phyloP scores from a whole-genome alignment of 2,888 invertebrate genomes.

The Tyria jacobaeae region DNA sequence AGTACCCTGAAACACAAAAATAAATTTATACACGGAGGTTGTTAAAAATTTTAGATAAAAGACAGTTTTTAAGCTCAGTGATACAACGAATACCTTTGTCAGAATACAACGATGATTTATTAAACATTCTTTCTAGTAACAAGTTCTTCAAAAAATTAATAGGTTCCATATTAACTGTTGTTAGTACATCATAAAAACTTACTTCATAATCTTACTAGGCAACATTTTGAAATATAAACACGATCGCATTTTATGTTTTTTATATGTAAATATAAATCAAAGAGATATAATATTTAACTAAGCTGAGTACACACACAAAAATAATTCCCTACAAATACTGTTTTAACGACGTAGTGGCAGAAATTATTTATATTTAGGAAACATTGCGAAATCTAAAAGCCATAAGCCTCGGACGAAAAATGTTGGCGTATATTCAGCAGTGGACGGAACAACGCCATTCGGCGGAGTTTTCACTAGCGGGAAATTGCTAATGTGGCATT shows the following conservation, averaged over 20 bases:
- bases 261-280: slow-evolving; percentile 13
- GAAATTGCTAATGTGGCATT: slow-evolving; percentile 16
- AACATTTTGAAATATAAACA: not conserved
- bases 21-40: too few relatives aligned
- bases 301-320: slow-evolving; percentile 33
- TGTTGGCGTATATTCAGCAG: slow-evolving; percentile 68
- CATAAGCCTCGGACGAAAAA: slow-evolving; percentile 81
- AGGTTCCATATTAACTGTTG: too few relatives aligned
- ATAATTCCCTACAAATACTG: slow-evolving; percentile 41
- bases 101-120: too few relatives aligned
- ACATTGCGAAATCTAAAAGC: slow-evolving; percentile 75
- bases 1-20: too few relatives aligned
- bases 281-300: slow-evolving; percentile 24
- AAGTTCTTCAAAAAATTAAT: too few relatives aligned
- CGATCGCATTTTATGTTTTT: not conserved
- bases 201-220: too few relatives aligned
- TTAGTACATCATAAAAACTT: too few relatives aligned
- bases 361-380: slow-evolving; percentile 60
- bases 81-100: too few relatives aligned
- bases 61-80: too few relatives aligned
- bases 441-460: slow-evolving; percentile 55
- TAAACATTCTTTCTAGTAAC: too few relatives aligned
- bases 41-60: too few relatives aligned
- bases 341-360: slow-evolving; percentile 42
- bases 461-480: slow-evolving; percentile 48